Conservation (phyloP, 2,797 vertebrate genomes). For the Serranus cabrilla region DNA sequence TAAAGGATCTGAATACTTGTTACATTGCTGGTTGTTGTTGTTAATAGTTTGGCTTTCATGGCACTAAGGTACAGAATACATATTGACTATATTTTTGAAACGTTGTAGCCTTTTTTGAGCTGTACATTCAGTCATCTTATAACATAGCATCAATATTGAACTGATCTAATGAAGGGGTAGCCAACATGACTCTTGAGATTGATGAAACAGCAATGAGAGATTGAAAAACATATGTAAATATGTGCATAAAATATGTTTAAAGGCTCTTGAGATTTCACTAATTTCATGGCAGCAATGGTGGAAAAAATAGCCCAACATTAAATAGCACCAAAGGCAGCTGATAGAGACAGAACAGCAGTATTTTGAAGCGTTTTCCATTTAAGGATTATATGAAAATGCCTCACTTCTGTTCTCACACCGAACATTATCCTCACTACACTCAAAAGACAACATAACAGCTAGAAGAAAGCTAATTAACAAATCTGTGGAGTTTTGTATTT, state of each 20-base stretch:
- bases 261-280: not conserved
- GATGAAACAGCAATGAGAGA: not conserved
- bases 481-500: conserved; percentile 38
- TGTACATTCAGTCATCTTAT: not conserved
- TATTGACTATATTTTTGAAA: not conserved
- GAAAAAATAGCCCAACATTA: not conserved
- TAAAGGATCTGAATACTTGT: too few relatives aligned
- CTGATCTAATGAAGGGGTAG: not conserved
- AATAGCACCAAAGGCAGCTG: conserved; percentile 2
- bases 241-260: not conserved
- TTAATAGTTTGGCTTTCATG: not conserved
- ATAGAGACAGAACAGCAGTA: not conserved
- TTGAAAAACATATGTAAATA: not conserved
- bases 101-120: not conserved
- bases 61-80: not conserved
- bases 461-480: conserved; percentile 53
- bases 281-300: not conserved
- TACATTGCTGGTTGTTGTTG: not conserved
- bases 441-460: conserved; percentile 48
- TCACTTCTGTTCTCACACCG: conserved; percentile 45
- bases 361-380: conserved; percentile 37
- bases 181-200: not conserved
- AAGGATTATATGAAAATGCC: conserved; percentile 40
- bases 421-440: conserved; percentile 41
- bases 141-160: not conserved